Evolutionary conservation across 1,140 invertebrate genomes (phyloP).

Genomic region (Papilio dardanus): DNA sequence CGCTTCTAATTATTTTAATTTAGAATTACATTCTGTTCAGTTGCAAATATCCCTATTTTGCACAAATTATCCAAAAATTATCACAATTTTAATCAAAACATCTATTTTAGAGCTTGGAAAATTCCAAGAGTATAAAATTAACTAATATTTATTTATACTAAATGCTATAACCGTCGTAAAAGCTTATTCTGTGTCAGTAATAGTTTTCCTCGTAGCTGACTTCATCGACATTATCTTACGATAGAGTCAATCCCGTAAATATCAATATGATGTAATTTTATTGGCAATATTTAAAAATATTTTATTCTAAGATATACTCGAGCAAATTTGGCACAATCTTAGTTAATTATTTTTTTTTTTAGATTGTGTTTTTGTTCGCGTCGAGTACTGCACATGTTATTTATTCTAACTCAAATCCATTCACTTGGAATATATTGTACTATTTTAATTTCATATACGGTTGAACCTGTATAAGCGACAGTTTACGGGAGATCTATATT

Average conservation of each 20-base stretch:
- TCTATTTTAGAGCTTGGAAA: background rate
- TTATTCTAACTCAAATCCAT: background rate
- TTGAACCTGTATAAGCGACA: too few species aligned
- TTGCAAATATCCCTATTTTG: background rate
- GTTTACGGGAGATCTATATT: too few species aligned
- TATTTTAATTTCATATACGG: too few species aligned
- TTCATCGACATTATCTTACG: conserved; percentile 10
- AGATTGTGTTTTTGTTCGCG: too few species aligned
- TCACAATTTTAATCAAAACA: background rate
- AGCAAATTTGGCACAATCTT: background rate
- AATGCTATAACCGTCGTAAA: background rate
- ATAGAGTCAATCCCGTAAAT: conserved; percentile 8
- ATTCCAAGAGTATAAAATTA: background rate
- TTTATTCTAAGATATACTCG: background rate
- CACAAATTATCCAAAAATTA: too few species aligned
- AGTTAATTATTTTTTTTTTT: background rate
- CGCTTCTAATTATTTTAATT: background rate
- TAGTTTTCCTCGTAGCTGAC: conserved; percentile 17
- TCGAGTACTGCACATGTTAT: too few species aligned
- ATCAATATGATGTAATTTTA: conserved; percentile 9
- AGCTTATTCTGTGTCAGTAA: conserved; percentile 3
- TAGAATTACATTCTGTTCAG: background rate
- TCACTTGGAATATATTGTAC: background rate
- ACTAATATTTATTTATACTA: conserved; percentile 5
- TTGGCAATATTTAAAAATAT: background rate